Evolutionary conservation across 1,140 invertebrate species (phyloP).

Genomic region (Octopus sinensis): DNA sequence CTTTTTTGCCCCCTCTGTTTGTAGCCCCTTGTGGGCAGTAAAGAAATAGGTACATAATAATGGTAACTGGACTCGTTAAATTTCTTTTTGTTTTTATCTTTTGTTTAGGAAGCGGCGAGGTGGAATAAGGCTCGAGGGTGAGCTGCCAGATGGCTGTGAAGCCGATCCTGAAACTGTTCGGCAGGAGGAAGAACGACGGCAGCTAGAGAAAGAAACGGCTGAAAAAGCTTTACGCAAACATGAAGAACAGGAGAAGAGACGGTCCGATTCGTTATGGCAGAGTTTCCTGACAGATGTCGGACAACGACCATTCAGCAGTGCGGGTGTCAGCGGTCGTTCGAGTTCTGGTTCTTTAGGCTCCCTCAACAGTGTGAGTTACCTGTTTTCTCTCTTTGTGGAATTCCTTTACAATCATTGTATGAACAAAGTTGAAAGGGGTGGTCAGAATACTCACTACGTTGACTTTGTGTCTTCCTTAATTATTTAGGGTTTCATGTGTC

Average conservation of each 20-base stretch:
- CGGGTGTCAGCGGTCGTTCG: background rate
- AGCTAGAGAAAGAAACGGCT: conserved; percentile 30
- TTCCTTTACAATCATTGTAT: background rate
- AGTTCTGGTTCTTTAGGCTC: conserved; percentile 19
- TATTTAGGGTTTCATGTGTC: too few relatives aligned
- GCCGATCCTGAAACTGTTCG: conserved; percentile 31
- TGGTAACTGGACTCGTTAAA: background rate
- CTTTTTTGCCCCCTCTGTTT: too few relatives aligned
- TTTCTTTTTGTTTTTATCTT: background rate
- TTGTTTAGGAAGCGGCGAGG: conserved; percentile 40
- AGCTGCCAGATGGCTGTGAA: conserved; percentile 24
- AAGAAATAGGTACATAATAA: too few relatives aligned
- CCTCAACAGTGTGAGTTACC: background rate
- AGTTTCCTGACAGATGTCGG: conserved; percentile 52
- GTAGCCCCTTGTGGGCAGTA: background rate
- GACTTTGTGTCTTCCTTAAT: too few relatives aligned
- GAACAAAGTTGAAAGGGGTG: too few relatives aligned
- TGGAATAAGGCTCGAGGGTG: conserved; percentile 41
- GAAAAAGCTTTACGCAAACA: conserved; percentile 23
- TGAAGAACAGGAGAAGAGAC: conserved; percentile 45
- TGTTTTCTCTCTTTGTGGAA: conserved; percentile 15
- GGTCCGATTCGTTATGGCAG: conserved; percentile 50
- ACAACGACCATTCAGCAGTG: conserved; percentile 22
- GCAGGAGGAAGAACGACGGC: conserved; percentile 31
- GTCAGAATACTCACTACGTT: too few relatives aligned